Percentiles rank a stretch among this genome's conserved stretches.
Evolutionary conservation across 2,888 invertebrate genomes (phyloP).

Genomic region (Drosophila prostipennis): DNA sequence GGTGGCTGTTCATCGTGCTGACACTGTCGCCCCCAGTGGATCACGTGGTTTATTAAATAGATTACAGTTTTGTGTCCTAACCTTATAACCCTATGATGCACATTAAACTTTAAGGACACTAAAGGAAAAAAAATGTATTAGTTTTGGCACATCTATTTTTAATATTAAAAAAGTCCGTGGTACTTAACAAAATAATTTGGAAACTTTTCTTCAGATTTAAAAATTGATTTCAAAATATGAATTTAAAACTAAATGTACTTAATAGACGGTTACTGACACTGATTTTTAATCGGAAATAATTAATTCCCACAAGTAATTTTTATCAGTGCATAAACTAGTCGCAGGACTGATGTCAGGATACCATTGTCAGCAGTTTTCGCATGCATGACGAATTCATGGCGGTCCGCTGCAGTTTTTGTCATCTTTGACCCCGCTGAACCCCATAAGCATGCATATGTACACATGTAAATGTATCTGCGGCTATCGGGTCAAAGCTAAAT

Average conservation of each 20-base stretch:
- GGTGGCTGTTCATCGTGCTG: constrained; percentile 59
- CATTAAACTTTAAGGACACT: constrained; percentile 28
- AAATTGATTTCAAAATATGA: too few relatives aligned
- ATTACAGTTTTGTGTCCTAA: constrained; percentile 65
- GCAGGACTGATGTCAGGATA: background rate
- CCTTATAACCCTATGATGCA: constrained; percentile 50
- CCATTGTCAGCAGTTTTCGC: constrained; percentile 25
- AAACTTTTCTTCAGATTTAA: too few relatives aligned
- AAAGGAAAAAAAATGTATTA: too few relatives aligned
- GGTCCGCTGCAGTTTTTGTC: constrained; percentile 63
- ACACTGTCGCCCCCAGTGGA: constrained; percentile 55
- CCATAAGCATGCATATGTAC: background rate
- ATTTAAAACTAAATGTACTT: too few relatives aligned
- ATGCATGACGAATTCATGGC: constrained; percentile 64
- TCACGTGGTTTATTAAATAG: constrained; percentile 76
- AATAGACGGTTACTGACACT: too few relatives aligned
- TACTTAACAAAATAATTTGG: too few relatives aligned
- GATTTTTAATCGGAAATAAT: too few relatives aligned
- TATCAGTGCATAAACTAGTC: background rate
- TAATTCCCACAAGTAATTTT: background rate
- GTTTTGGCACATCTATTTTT: too few relatives aligned
- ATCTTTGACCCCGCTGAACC: constrained; percentile 35
- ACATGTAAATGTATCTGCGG: constrained; percentile 3
- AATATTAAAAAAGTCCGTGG: too few relatives aligned
- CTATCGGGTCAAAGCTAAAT: constrained; percentile 12